Conservation (phyloP, 2,888 invertebrate species). For the Macaria liturata region DNA sequence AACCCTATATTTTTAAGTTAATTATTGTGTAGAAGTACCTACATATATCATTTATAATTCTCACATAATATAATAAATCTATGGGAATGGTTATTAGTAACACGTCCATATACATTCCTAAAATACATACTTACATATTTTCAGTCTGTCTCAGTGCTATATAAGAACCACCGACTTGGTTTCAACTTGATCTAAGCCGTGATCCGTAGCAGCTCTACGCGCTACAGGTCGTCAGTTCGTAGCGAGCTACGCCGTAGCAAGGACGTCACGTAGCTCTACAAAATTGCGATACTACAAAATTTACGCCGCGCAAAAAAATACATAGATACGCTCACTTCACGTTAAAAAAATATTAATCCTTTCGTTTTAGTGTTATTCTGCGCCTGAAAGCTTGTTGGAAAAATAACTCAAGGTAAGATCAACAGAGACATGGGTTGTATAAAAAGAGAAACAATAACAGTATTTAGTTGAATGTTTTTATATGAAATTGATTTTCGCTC, state of each 20-base stretch:
- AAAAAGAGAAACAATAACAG: no score
- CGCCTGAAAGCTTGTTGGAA: background rate
- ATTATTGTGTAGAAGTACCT: no score
- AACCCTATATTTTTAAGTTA: no score
- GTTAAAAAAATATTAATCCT: background rate
- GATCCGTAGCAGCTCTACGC: conserved; percentile 35
- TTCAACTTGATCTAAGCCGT: background rate
- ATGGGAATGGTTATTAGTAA: no score
- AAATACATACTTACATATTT: no score
- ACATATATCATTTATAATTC: no score
- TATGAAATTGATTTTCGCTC: conserved; percentile 13
- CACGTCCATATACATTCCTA: no score
- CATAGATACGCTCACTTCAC: conserved; percentile 2
- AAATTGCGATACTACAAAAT: conserved; percentile 2
- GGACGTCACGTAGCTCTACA: conserved; percentile 30
- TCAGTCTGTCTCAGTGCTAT: no score
- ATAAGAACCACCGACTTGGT: no score
- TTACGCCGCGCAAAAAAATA: background rate
- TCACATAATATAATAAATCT: no score
- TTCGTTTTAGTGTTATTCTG: conserved; percentile 3
- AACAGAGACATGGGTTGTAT: conserved; percentile 2
- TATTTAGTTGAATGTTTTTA: conserved; percentile 8
- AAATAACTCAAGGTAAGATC: conserved; percentile 15
- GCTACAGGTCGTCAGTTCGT: conserved; percentile 62
- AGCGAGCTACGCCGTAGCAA: conserved; percentile 59